Percentiles rank a stretch among this genome's conserved stretches.
Conservation (phyloP, 1,140 invertebrate species). For the Melanaphis sacchari region DNA sequence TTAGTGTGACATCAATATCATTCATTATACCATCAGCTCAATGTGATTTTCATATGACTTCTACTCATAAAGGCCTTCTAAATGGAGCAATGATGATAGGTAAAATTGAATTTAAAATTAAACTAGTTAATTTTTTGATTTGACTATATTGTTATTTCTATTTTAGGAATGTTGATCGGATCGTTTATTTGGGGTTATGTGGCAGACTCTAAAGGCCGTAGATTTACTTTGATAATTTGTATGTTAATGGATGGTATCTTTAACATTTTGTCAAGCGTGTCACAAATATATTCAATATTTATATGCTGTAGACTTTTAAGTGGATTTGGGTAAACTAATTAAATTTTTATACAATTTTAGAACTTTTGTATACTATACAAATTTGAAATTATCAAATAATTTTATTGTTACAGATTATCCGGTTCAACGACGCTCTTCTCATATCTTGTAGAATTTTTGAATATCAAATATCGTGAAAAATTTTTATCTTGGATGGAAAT, state of each 20-base stretch:
- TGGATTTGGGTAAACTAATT: constrained; percentile 77
- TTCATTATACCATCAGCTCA: constrained; percentile 92
- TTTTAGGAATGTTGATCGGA: constrained; percentile 89
- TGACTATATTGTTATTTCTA: constrained; percentile 45
- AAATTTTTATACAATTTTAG: background rate
- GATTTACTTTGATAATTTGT: constrained; percentile 85
- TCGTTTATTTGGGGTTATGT: constrained; percentile 91
- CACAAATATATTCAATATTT: constrained; percentile 85
- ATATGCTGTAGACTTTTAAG: constrained; percentile 89
- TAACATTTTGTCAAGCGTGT: constrained; percentile 86
- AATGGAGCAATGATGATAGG: constrained; percentile 68
- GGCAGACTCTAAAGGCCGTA: constrained; percentile 84
- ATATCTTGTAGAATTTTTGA: constrained; percentile 31
- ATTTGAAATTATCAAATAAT: background rate
- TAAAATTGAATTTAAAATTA: background rate
- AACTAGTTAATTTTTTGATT: background rate
- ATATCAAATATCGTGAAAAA: constrained; percentile 22
- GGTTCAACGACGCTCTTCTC: background rate
- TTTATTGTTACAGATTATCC: constrained; percentile 10
- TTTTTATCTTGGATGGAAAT: constrained; percentile 55
- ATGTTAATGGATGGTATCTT: constrained; percentile 88
- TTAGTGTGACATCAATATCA: constrained; percentile 93
- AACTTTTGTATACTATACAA: background rate
- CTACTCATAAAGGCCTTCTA: constrained; percentile 87
- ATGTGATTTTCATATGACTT: constrained; percentile 87